Evolutionary conservation across 2,888 invertebrate genomes (phyloP), one percentile per base, ranked within the genome.

Genomic region (Luperina nickerlii): DNA sequence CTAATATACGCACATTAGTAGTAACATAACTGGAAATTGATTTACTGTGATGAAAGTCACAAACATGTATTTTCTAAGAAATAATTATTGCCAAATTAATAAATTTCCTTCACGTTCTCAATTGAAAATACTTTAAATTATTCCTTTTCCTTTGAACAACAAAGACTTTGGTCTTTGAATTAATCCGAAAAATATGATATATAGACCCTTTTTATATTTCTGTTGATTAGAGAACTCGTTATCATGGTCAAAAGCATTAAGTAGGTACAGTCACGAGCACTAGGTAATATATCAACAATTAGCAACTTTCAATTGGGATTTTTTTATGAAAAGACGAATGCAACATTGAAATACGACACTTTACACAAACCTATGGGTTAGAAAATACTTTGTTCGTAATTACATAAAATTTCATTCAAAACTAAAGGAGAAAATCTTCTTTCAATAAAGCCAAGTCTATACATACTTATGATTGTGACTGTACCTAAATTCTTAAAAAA

Each of bases 101-200:
- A 57, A 62, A 81, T 51, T 15, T 15, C 27, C 8, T 15, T 18
- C 15, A 62, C 27, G 27, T 27, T 62, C 15, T 62, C 51, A 54
- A 70, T 75, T 24, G 2, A 18, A 76, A 70, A 71, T 27, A 62
- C 32, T 60, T 76, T 51, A 1, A 20, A 54, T 82, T 38, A 27
- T 74, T 51, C 13, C 20, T 82, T 81, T 82, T 3, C 9, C 20
- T 32, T 32, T 3, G 1, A 70, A 54, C 45, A 67, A 60, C 32
- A 81, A 82, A 74, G 24, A 20, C 20, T 24, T 57, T 65, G 54
- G 7, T 27, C 6, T 54, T 69, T 27, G 7, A 63, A 42, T 60
- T 15, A 13, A 45, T 45, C 1, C 8, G 18, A 32, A 70, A 42
- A 69, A 13, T 15, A 51, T 62, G 2, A n/a, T 57, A 57, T 57